Evolutionary conservation across 2,113 vertebrate genomes (phyloP).

Genomic region (Ammodytes dubius): DNA sequence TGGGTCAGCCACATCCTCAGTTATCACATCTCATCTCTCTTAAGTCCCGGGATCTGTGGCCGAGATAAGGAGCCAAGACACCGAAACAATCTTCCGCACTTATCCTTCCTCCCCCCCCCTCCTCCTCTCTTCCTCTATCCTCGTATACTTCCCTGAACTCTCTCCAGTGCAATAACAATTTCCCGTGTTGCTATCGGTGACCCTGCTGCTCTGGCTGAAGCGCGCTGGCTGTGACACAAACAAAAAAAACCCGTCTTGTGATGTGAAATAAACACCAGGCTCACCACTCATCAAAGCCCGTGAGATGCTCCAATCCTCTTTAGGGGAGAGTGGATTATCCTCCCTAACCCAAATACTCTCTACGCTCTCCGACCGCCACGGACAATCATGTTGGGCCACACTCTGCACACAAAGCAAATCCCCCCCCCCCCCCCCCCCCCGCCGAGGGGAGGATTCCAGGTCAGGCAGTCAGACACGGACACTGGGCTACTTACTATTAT

Average conservation of each 20-base stretch:
- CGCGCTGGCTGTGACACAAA: constrained; percentile 59
- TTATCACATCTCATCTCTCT: constrained; percentile 67
- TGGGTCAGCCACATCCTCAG: constrained; percentile 39
- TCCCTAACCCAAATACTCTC: constrained; percentile 80
- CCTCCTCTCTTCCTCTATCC: neutral
- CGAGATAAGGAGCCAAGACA: constrained; percentile 56
- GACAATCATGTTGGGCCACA: constrained; percentile 57
- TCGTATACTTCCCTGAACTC: neutral
- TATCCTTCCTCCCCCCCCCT: constrained; percentile 20
- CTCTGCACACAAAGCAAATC: constrained; percentile 38
- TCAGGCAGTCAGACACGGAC: constrained; percentile 34
- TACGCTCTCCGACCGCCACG: constrained; percentile 51
- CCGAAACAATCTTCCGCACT: constrained; percentile 36
- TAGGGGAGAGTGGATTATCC: constrained; percentile 85
- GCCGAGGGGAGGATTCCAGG: constrained; percentile 36
- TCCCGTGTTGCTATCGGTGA: constrained; percentile 53
- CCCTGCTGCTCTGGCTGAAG: neutral
- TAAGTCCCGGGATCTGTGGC: constrained; percentile 58
- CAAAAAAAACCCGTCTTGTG: constrained; percentile 68
- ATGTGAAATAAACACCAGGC: constrained; percentile 79
- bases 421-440: constrained; percentile 17
- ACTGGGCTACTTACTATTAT: neutral
- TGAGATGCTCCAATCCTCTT: constrained; percentile 83
- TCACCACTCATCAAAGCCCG: constrained; percentile 80
- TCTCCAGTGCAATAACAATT: constrained; percentile 39